phyloP scores from a whole-genome alignment of 2,888 invertebrate species.

The Drosophila ustulata region DNA sequence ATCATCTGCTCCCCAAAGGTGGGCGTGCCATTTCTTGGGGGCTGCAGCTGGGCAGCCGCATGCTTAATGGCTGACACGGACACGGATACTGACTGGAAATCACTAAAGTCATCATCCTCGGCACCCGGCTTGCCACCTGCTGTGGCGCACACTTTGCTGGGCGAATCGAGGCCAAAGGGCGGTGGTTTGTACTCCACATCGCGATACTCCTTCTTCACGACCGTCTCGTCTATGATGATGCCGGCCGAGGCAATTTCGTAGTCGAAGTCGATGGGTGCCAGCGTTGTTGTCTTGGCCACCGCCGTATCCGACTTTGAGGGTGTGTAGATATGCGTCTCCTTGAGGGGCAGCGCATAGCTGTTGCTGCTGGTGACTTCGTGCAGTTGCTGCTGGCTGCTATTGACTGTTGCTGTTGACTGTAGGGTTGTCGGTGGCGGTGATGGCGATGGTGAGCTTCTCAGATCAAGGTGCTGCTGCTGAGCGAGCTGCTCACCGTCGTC shows the following conservation, averaged over 20 bases:
- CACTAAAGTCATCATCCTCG: constrained; percentile 86
- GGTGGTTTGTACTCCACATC: constrained; percentile 85
- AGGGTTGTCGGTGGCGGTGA: constrained; percentile 29
- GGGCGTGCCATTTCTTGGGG: constrained; percentile 69
- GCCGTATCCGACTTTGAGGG: constrained; percentile 82
- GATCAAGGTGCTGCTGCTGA: constrained; percentile 69
- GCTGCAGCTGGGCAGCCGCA: constrained; percentile 38
- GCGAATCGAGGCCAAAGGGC: constrained; percentile 70
- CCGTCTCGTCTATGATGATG: constrained; percentile 84
- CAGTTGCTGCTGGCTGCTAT: constrained; percentile 28
- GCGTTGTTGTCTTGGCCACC: constrained; percentile 73
- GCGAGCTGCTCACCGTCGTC: constrained; percentile 60
- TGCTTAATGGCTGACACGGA: constrained; percentile 69
- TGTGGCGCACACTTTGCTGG: constrained; percentile 32
- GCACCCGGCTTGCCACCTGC: constrained; percentile 13
- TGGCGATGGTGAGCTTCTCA: constrained; percentile 51
- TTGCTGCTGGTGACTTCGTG: constrained; percentile 63
- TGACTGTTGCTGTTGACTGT: constrained; percentile 18
- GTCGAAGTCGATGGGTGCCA: constrained; percentile 83
- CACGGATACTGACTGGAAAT: constrained; percentile 85
- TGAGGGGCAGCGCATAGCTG: constrained; percentile 82
- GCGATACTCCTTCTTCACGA: constrained; percentile 85
- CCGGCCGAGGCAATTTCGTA: constrained; percentile 84
- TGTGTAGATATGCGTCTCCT: constrained; percentile 85
- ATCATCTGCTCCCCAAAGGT: constrained; percentile 82